Conservation (phyloP, 2,888 invertebrate genomes). For the Aquatica leii region DNA sequence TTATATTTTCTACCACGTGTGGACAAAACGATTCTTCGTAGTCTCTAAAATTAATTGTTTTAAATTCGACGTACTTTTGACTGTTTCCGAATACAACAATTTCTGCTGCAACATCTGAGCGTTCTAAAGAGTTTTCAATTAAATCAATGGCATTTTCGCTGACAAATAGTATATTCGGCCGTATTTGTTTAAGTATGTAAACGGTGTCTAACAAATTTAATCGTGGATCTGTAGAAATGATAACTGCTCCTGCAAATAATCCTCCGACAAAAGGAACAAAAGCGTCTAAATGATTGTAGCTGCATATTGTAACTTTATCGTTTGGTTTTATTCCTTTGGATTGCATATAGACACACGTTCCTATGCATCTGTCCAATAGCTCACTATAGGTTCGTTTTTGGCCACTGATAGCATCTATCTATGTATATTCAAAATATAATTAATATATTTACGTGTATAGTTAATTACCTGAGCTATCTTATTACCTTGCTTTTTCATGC, state of each 20-base stretch:
- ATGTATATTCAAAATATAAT: too few species aligned
- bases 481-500: too few species aligned
- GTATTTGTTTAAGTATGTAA: slow-evolving; percentile 44
- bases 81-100: slow-evolving; percentile 50
- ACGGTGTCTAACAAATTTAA: slow-evolving; percentile 42
- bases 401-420: slow-evolving; percentile 57
- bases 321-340: slow-evolving; percentile 56
- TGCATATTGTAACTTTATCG: slow-evolving; percentile 62
- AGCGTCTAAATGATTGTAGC: slow-evolving; percentile 60
- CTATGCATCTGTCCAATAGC: slow-evolving; percentile 24
- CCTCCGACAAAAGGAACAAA: slow-evolving; percentile 62
- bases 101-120: slow-evolving; percentile 41
- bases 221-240: slow-evolving; percentile 49
- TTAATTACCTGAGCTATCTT: too few species aligned
- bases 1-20: slow-evolving; percentile 18
- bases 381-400: slow-evolving; percentile 56
- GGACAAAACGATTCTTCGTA: slow-evolving; percentile 39
- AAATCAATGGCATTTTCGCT: slow-evolving; percentile 34
- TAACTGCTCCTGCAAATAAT: slow-evolving; percentile 58
- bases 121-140: slow-evolving; percentile 41
- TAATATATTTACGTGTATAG: too few species aligned
- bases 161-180: slow-evolving; percentile 48
- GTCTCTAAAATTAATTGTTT: slow-evolving; percentile 37
- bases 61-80: slow-evolving; percentile 35
- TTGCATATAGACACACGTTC: slow-evolving; percentile 19